Evolutionary conservation across 2,113 vertebrate genomes (phyloP), one percentile per base, ranked within the genome.

Genomic region (Muntiacus reevesi): DNA sequence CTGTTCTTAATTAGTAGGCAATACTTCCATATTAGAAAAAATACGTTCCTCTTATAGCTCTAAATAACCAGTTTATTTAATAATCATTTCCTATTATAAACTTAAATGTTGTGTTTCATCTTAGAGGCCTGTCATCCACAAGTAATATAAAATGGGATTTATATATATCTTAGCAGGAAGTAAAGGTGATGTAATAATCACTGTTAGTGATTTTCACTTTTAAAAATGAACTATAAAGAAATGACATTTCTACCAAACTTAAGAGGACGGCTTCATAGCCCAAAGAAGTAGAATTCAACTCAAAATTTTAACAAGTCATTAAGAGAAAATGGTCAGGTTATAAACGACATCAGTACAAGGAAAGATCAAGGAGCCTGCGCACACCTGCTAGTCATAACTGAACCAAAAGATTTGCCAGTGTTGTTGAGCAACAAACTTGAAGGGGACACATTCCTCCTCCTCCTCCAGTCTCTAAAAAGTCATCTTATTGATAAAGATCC

Each of bases 361-460:
- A 98, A 98, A 19, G 99, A 99, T 90, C 92, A 96, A 36, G 98
- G 97, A 45, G 99, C 99, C 60, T 99, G 99, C 43, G 99, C 99
- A 6, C 98, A 99, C 0, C 98, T 99, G 43, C 95, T 99, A 92
- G 98, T 98, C 92, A 1, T 97, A 95, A 99, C 98, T 2, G 95
- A 99, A 33, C 99, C 99, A 0, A 98, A 99, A 97, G 98, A 97
- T 67, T 83, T 99, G 88, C 99, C 99, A 2, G 27, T 89, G 92
- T 98, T 99, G 96, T 89, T 99, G 27, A 99, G 99, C 98, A 99
- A 99, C 97, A 99, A 99, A 97, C 99, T 99, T n/a, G 99, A 99
- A 55, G 99, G 98, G 93, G 98, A 99, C 85, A 99, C 85, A 11
- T 92, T 99, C 55, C 82, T 98, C 71, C 98, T 99, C 95, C 98